Percentiles rank a stretch among this genome's conserved stretches.
These are phyloP conservation scores for Coenonympha glycerion DNA, from an alignment of 2,888 invertebrate genomes.

Conservation along the genomic window DNA sequence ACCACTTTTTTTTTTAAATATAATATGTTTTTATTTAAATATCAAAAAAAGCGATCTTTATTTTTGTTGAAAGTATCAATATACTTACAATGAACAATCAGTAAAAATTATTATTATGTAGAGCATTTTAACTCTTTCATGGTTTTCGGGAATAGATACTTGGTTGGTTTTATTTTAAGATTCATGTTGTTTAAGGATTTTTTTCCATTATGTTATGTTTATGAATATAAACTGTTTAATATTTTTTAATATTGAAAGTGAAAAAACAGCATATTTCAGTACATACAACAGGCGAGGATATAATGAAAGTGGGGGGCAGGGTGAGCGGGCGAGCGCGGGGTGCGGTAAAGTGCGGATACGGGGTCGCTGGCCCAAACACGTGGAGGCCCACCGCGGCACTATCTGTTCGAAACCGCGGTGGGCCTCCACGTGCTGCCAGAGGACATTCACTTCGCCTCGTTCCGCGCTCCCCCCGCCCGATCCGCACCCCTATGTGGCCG, in stretches of 20 bases:
- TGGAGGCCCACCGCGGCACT: slow-evolving; percentile 70
- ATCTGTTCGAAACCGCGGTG: slow-evolving; percentile 60
- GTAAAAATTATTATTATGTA: too few relatives aligned
- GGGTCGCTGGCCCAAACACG: slow-evolving; percentile 67
- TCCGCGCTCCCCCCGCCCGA: slow-evolving; percentile 47
- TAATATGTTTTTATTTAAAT: too few relatives aligned
- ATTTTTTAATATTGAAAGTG: slow-evolving; percentile 17
- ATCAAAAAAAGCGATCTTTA: too few relatives aligned
- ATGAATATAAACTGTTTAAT: not conserved
- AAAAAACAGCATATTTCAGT: slow-evolving; percentile 17
- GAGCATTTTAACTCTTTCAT: too few relatives aligned
- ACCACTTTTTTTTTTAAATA: not conserved
- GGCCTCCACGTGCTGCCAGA: slow-evolving; percentile 68
- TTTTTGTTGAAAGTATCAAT: too few relatives aligned
- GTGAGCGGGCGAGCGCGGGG: slow-evolving; percentile 42
- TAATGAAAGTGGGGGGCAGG: slow-evolving; percentile 42
- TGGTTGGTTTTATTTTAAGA: too few relatives aligned
- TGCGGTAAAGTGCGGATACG: slow-evolving; percentile 44
- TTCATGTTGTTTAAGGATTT: too few relatives aligned
- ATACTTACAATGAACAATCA: too few relatives aligned
- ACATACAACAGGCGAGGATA: slow-evolving; percentile 28
- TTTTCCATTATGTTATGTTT: too few relatives aligned
- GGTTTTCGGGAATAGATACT: too few relatives aligned
- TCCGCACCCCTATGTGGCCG: slow-evolving; percentile 50
- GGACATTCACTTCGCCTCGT: slow-evolving; percentile 64